Percentiles rank a stretch among this genome's conserved stretches.
phyloP scores from a whole-genome alignment of 2,888 invertebrate genomes.

The Oligia strigilis region DNA sequence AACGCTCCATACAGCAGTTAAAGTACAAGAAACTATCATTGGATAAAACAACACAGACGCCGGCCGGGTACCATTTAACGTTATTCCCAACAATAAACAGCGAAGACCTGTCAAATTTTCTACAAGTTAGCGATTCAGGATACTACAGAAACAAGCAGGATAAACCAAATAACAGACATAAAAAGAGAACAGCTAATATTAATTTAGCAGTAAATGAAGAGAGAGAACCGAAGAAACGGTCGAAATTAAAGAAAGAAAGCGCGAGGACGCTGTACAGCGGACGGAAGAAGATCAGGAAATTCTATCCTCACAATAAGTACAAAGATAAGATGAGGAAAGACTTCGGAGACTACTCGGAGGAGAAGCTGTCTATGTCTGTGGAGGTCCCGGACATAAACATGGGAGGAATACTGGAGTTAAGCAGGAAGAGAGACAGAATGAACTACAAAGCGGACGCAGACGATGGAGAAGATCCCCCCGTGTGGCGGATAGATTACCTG shows the following conservation, averaged over 20 bases:
- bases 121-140: constrained; percentile 73
- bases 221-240: constrained; percentile 45
- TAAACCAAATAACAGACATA: constrained; percentile 47
- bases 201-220: constrained; percentile 33
- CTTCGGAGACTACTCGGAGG: constrained; percentile 77
- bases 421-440: constrained; percentile 54
- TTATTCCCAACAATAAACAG: constrained; percentile 80
- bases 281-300: constrained; percentile 83
- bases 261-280: constrained; percentile 72
- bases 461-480: constrained; percentile 75
- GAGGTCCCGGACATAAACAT: constrained; percentile 75
- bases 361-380: constrained; percentile 82
- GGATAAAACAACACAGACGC: constrained; percentile 73
- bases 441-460: constrained; percentile 73
- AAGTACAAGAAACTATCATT: constrained; percentile 77
- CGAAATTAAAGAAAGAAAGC: constrained; percentile 62
- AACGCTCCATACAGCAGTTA: constrained; percentile 82
- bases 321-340: constrained; percentile 77
- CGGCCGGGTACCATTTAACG: constrained; percentile 72
- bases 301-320: constrained; percentile 87
- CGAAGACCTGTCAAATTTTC: constrained; percentile 81
- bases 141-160: constrained; percentile 61
- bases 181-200: constrained; percentile 32
- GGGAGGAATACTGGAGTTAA: constrained; percentile 19
- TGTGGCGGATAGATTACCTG: constrained; percentile 86